Conservation (phyloP, 2,888 invertebrate genomes). For the Criorhina ranunculi region DNA sequence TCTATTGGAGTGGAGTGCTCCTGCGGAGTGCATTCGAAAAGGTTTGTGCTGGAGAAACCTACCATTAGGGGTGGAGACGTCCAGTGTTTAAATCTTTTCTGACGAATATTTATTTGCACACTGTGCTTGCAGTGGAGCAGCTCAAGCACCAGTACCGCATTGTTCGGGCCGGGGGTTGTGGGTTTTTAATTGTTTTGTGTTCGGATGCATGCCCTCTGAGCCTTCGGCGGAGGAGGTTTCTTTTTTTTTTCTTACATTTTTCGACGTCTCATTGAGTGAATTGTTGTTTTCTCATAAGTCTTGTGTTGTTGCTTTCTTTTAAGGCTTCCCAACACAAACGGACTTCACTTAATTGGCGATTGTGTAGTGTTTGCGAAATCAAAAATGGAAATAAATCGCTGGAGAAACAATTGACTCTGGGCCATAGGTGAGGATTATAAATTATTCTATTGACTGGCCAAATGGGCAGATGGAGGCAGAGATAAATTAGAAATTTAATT, state of each 20-base stretch:
- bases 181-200: slow-evolving; percentile 76
- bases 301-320: slow-evolving; percentile 39
- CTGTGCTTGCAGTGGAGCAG: slow-evolving; percentile 53
- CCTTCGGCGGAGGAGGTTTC: slow-evolving; percentile 66
- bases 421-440: slow-evolving; percentile 75
- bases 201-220: slow-evolving; percentile 73
- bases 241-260: slow-evolving; percentile 56
- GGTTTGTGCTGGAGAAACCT: slow-evolving; percentile 70
- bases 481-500: slow-evolving; percentile 70
- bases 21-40: slow-evolving; percentile 60
- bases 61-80: slow-evolving; percentile 78
- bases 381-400: slow-evolving; percentile 73
- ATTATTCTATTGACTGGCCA: slow-evolving; percentile 71
- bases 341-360: slow-evolving; percentile 74
- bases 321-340: slow-evolving; percentile 41
- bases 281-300: slow-evolving; percentile 68
- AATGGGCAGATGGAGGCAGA: slow-evolving; percentile 66
- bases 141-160: background rate
- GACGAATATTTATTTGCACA: slow-evolving; percentile 77
- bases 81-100: slow-evolving; percentile 75
- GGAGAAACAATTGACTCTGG: slow-evolving; percentile 73
- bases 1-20: slow-evolving; percentile 56
- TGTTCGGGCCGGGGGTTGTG: slow-evolving; percentile 68
- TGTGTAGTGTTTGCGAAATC: slow-evolving; percentile 75
- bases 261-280: slow-evolving; percentile 74